These are phyloP conservation scores for Torymus tubicola DNA, from an alignment of 2,888 invertebrate genomes.

Conservation along the genomic window DNA sequence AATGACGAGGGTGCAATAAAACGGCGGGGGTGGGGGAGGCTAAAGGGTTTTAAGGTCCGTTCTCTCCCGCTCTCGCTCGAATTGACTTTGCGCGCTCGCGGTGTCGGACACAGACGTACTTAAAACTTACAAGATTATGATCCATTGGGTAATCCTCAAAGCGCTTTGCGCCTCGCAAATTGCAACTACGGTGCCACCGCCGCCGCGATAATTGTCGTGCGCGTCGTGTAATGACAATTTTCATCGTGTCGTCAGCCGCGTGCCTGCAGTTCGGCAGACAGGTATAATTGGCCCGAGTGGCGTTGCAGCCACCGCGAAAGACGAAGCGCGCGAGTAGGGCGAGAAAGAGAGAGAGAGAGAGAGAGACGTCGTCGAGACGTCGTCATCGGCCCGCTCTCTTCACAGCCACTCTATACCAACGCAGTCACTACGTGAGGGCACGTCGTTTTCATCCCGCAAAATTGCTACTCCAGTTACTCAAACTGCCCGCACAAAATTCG, in stretches of 20 bases:
- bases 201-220: constrained; percentile 74
- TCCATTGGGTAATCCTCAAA: constrained; percentile 74
- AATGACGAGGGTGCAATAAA: constrained; percentile 11
- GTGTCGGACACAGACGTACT: constrained; percentile 67
- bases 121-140: constrained; percentile 74
- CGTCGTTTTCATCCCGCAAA: constrained; percentile 54
- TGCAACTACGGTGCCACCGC: constrained; percentile 64
- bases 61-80: neutral
- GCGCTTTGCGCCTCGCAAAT: constrained; percentile 74
- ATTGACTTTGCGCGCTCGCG: constrained; percentile 8
- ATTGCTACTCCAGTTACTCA: constrained; percentile 52
- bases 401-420: constrained; percentile 38
- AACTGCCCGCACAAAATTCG: constrained; percentile 33
- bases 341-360: constrained; percentile 59
- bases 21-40: neutral
- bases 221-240: constrained; percentile 74
- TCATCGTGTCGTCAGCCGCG: constrained; percentile 70
- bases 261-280: constrained; percentile 55
- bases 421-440: constrained; percentile 47
- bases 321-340: constrained; percentile 38
- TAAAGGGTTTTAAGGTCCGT: too few relatives aligned
- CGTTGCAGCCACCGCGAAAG: constrained; percentile 66
- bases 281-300: constrained; percentile 65
- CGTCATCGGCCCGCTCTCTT: too few relatives aligned
- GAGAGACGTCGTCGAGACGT: constrained; percentile 57